phyloP scores from a whole-genome alignment of 1,140 invertebrate species.

The Battus philenor region DNA sequence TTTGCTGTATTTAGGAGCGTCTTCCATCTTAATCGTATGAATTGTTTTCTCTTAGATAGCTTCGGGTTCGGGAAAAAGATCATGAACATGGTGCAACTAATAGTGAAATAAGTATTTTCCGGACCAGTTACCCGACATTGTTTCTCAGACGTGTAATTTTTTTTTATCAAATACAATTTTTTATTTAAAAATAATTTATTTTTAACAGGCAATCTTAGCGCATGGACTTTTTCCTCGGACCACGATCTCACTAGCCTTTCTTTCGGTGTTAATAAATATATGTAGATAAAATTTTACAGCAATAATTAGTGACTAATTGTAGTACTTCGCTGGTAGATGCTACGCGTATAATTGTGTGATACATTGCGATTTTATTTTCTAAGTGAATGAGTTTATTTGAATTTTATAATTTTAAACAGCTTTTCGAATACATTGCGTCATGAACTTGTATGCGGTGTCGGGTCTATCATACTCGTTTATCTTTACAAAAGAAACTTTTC shows the following conservation, averaged over 20 bases:
- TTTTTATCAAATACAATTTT: too few relatives aligned
- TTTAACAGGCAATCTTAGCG: slow-evolving; percentile 5
- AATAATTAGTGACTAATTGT: slow-evolving; percentile 71
- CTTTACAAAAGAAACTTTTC: slow-evolving; percentile 33
- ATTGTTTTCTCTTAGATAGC: slow-evolving; percentile 52
- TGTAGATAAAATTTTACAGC: slow-evolving; percentile 70
- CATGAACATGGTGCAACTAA: too few relatives aligned
- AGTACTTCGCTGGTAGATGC: slow-evolving; percentile 68
- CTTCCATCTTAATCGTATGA: slow-evolving; percentile 69
- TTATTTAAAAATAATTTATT: too few relatives aligned
- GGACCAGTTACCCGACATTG: too few relatives aligned
- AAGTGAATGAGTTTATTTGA: slow-evolving; percentile 35
- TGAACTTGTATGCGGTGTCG: neutral
- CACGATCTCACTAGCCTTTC: slow-evolving; percentile 57
- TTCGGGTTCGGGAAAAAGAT: slow-evolving; percentile 35
- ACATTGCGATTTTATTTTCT: slow-evolving; percentile 54
- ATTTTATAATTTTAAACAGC: slow-evolving; percentile 25
- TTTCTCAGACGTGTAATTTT: too few relatives aligned
- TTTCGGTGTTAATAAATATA: slow-evolving; percentile 59
- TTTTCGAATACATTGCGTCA: neutral
- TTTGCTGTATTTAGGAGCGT: slow-evolving; percentile 73
- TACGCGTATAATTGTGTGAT: slow-evolving; percentile 66
- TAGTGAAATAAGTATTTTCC: too few relatives aligned
- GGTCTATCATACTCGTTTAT: neutral
- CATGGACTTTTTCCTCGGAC: slow-evolving; percentile 27